These are phyloP conservation scores for Clarias batrachus DNA, from an alignment of 2,113 vertebrate genomes.

Conservation along the genomic window DNA sequence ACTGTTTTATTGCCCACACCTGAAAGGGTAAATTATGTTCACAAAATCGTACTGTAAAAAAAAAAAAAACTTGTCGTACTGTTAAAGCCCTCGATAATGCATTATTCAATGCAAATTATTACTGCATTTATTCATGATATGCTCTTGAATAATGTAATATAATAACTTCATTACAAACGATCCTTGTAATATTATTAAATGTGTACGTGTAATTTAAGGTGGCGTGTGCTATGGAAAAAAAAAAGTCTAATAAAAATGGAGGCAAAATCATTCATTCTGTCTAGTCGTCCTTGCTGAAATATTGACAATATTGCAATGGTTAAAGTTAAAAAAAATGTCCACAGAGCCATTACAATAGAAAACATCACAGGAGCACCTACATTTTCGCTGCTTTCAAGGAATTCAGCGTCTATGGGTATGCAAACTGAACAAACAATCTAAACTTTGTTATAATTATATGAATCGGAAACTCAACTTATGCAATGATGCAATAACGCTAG, in stretches of 20 bases:
- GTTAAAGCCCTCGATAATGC: conserved; percentile 19
- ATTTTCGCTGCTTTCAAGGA: background rate
- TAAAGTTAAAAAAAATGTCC: background rate
- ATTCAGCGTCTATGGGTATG: background rate
- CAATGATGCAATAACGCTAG: too few species aligned
- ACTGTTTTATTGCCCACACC: background rate
- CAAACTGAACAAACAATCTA: background rate
- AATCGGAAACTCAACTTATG: too few species aligned
- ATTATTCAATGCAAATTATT: background rate
- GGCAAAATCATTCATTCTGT: background rate
- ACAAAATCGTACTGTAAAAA: conserved; percentile 50
- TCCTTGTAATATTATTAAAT: background rate
- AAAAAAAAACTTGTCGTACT: conserved; percentile 43
- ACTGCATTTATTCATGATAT: background rate
- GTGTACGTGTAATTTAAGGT: background rate
- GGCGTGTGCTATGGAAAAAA: background rate
- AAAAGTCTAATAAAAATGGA: conserved; percentile 27
- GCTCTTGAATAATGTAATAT: background rate
- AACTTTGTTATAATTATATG: too few species aligned
- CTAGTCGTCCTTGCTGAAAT: background rate
- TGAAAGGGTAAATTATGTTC: conserved; percentile 28
- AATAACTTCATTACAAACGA: background rate
- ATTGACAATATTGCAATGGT: background rate
- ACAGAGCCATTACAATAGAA: background rate
- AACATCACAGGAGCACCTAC: background rate